A percentile compares a stretch with the other conserved stretches of the same genome.
These are phyloP conservation scores for Bombycilla garrulus DNA, from an alignment of 2,113 vertebrate genomes.

Conservation along the genomic window DNA sequence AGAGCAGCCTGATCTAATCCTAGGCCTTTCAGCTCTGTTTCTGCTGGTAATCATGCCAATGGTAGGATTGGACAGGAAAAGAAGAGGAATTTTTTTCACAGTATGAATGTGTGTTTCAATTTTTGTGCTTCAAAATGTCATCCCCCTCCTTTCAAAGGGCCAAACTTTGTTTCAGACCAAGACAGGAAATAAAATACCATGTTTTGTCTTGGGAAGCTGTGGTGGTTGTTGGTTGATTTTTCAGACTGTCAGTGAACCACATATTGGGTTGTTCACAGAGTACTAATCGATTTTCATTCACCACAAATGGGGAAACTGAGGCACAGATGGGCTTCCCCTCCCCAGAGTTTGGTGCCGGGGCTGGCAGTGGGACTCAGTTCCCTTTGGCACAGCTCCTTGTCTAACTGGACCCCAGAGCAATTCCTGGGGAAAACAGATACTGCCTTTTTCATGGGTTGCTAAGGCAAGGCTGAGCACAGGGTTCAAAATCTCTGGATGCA, in stretches of 20 bases:
- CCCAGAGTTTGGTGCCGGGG: background rate
- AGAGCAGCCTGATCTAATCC: background rate
- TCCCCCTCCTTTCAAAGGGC: background rate
- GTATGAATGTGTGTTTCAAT: background rate
- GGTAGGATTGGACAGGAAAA: background rate
- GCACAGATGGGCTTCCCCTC: background rate
- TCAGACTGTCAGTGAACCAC: background rate
- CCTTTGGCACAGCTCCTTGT: background rate
- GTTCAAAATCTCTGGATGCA: background rate
- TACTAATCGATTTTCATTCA: background rate
- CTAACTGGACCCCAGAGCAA: background rate
- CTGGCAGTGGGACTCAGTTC: background rate
- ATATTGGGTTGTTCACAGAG: background rate
- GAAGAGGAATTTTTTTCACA: background rate
- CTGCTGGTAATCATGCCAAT: background rate
- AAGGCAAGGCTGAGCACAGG: background rate
- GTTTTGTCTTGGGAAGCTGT: background rate
- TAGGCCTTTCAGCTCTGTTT: background rate
- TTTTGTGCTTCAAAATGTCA: background rate
- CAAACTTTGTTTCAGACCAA: background rate
- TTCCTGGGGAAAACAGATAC: accelerated
- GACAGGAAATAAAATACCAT: background rate
- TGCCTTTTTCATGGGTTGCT: background rate
- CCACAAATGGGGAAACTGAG: background rate
- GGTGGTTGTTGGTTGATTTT: background rate